A percentile compares a stretch with the other conserved stretches of the same genome.
These are phyloP conservation scores for Cephus rjabovi DNA, from an alignment of 2,888 invertebrate species.

Conservation along the genomic window DNA sequence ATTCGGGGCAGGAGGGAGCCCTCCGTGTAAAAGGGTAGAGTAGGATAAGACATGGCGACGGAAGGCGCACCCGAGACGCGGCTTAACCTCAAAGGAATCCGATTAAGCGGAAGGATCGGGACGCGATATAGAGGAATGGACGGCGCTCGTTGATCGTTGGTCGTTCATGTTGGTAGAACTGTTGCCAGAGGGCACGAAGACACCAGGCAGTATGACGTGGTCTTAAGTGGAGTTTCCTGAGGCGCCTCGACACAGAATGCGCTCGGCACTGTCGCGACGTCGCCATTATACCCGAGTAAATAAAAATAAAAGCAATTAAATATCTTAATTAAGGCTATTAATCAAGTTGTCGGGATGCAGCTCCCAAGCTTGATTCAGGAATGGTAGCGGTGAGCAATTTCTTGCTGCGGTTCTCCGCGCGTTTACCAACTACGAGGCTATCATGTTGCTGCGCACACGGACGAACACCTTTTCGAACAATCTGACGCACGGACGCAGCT, in stretches of 20 bases:
- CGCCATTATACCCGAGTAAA: constrained; percentile 52
- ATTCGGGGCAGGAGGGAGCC: background rate
- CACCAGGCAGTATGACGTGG: constrained; percentile 31
- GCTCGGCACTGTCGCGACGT: constrained; percentile 33
- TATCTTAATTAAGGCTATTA: constrained; percentile 72
- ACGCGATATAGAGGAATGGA: constrained; percentile 15
- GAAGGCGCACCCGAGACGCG: background rate
- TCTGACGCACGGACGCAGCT: background rate
- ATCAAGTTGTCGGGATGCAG: constrained; percentile 69
- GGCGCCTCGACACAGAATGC: constrained; percentile 31
- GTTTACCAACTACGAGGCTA: constrained; percentile 41
- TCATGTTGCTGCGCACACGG: constrained; percentile 51
- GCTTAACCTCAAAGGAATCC: constrained; percentile 17
- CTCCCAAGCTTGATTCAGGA: constrained; percentile 54
- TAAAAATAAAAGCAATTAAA: constrained; percentile 69
- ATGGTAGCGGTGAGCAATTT: constrained; percentile 57
- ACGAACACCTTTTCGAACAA: constrained; percentile 19
- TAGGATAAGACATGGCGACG: background rate
- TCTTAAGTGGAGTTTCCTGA: constrained; percentile 35
- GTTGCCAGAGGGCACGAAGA: constrained; percentile 8
- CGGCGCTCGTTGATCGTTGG: constrained; percentile 24
- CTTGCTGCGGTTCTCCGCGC: constrained; percentile 39
- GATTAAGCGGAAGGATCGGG: constrained; percentile 28
- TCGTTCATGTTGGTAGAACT: constrained; percentile 8
- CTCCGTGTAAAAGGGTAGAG: background rate